A percentile compares a stretch with the other conserved stretches of the same genome.
phyloP scores from a whole-genome alignment of 2,113 vertebrate genomes.

The Lichenostomus cassidix region DNA sequence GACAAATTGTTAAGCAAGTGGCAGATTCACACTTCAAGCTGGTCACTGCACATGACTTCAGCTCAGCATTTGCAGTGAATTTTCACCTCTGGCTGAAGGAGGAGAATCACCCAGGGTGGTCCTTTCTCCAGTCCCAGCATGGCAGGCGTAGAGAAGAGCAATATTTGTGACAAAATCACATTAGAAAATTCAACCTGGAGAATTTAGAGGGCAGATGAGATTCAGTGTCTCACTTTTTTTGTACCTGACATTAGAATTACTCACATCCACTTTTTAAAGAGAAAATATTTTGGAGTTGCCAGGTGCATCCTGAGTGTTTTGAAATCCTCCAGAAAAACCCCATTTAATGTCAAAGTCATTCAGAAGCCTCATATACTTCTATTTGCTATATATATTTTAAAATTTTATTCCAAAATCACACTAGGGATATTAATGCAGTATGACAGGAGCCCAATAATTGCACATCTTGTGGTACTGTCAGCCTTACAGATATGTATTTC shows the following conservation, averaged over 20 bases:
- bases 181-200: neutral
- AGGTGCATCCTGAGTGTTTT: neutral
- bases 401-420: neutral
- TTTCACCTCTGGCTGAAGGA: slow-evolving; percentile 11
- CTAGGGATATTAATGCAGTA: neutral
- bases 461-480: neutral
- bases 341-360: neutral
- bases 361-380: neutral
- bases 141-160: neutral
- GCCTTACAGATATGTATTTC: neutral
- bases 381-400: accelerated
- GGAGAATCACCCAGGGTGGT: neutral
- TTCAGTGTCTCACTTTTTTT: neutral
- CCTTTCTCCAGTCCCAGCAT: neutral
- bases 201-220: neutral
- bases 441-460: neutral
- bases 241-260: neutral
- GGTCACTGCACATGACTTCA: neutral
- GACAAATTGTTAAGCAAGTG: neutral
- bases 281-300: neutral
- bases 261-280: neutral
- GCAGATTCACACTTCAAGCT: neutral
- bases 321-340: neutral
- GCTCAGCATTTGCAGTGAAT: neutral
- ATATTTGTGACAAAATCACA: neutral